A percentile compares a stretch with the other conserved stretches of the same genome.
Conservation (phyloP, 2,888 invertebrate species). For the Eilema griseolum region DNA sequence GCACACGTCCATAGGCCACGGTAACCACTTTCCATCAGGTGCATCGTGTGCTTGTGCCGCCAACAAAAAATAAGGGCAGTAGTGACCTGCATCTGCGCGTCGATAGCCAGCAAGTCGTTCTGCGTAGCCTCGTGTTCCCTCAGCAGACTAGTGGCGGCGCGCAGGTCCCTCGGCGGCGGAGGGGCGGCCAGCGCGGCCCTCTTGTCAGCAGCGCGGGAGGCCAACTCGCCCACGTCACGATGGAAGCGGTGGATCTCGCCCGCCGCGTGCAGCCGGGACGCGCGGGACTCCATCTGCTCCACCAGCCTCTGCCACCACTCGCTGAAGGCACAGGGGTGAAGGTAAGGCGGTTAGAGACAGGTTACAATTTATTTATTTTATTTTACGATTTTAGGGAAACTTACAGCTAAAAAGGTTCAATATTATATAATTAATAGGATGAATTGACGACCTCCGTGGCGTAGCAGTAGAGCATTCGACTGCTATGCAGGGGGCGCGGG, state of each 20-base stretch:
- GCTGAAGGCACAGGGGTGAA: constrained; percentile 60
- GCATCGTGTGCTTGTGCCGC: no score
- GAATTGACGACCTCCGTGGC: no score
- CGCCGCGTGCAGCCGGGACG: constrained; percentile 95
- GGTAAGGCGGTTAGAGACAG: not conserved
- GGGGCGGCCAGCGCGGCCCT: constrained; percentile 94
- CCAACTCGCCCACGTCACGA: constrained; percentile 96
- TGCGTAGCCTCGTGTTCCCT: constrained; percentile 97
- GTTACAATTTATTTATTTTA: no score
- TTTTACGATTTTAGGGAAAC: no score
- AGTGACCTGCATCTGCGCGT: constrained; percentile 88
- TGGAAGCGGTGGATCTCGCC: constrained; percentile 99
- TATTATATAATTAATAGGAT: no score
- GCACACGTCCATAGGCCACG: no score
- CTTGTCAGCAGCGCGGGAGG: constrained; percentile 95
- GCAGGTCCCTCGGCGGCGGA: constrained; percentile 90
- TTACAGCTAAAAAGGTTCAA: no score
- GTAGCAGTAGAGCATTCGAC: no score
- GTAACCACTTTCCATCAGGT: no score
- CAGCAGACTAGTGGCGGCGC: constrained; percentile 93
- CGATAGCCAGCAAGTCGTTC: constrained; percentile 94
- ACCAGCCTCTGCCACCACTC: constrained; percentile 95
- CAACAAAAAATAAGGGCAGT: no score
- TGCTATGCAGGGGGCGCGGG: no score
- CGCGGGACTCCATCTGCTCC: constrained; percentile 94